A percentile compares a stretch with the other conserved stretches of the same genome.
These are phyloP conservation scores for Solen grandis DNA, from an alignment of 1,140 invertebrate species.

Conservation along the genomic window DNA sequence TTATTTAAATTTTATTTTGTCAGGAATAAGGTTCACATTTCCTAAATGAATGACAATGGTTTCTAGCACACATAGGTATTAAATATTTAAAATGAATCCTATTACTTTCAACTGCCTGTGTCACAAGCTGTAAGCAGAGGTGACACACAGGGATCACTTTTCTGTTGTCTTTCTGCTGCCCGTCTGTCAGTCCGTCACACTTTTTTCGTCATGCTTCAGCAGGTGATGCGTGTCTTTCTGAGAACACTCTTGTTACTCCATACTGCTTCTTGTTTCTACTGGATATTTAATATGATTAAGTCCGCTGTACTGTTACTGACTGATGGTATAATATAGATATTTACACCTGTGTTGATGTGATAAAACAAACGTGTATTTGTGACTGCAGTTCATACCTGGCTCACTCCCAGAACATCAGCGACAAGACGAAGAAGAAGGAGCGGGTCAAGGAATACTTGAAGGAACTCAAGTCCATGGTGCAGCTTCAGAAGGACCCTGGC, in stretches of 20 bases:
- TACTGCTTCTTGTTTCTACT: too few relatives aligned
- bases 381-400: conserved; percentile 66
- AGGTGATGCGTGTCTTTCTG: too few relatives aligned
- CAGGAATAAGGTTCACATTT: neutral
- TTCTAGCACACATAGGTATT: neutral
- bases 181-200: too few relatives aligned
- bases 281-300: too few relatives aligned
- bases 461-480: conserved; percentile 67
- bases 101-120: neutral
- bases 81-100: neutral
- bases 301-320: too few relatives aligned
- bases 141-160: neutral
- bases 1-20: neutral
- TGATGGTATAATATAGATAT: too few relatives aligned
- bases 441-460: conserved; percentile 69
- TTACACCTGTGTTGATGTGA: too few relatives aligned
- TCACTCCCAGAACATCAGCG: conserved; percentile 39
- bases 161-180: too few relatives aligned
- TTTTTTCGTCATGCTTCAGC: too few relatives aligned
- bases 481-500: conserved; percentile 2
- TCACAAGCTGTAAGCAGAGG: too few relatives aligned
- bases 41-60: neutral
- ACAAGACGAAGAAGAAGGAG: conserved; percentile 67
- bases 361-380: too few relatives aligned
- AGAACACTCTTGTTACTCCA: too few relatives aligned